phyloP scores from a whole-genome alignment of 1,140 invertebrate genomes.

The Ylistrum balloti region DNA sequence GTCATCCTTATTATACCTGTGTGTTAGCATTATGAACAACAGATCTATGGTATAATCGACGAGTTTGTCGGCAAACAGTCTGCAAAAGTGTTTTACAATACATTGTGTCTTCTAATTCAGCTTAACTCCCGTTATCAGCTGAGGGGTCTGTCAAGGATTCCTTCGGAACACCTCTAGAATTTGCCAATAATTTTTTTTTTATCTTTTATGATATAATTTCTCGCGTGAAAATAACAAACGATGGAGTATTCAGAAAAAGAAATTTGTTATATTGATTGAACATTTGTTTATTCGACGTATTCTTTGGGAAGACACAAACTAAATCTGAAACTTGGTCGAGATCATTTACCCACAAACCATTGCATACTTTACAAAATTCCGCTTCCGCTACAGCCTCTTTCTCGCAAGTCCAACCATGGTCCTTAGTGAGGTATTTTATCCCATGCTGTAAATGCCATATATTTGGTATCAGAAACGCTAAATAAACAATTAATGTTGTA shows the following conservation, averaged over 20 bases:
- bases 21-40: neutral
- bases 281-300: too few species aligned
- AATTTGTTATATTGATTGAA: too few species aligned
- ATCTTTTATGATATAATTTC: too few species aligned
- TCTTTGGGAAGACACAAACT: too few species aligned
- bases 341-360: slow-evolving; percentile 32
- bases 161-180: neutral
- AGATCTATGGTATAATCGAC: neutral
- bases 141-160: neutral
- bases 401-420: slow-evolving; percentile 19
- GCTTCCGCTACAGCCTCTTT: slow-evolving; percentile 23
- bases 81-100: neutral
- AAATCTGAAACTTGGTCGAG: neutral
- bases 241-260: too few species aligned
- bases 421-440: neutral
- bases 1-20: neutral
- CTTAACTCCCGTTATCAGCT: neutral
- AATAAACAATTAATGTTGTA: neutral
- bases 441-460: neutral
- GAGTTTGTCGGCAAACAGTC: neutral
- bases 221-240: too few species aligned
- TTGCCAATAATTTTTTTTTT: neutral
- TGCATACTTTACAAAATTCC: neutral
- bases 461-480: neutral
- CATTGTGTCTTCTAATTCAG: neutral